Evolutionary conservation across 92 coral and sea anemone species (phyloP).

Genomic region (Micromussa lordhowensis): DNA sequence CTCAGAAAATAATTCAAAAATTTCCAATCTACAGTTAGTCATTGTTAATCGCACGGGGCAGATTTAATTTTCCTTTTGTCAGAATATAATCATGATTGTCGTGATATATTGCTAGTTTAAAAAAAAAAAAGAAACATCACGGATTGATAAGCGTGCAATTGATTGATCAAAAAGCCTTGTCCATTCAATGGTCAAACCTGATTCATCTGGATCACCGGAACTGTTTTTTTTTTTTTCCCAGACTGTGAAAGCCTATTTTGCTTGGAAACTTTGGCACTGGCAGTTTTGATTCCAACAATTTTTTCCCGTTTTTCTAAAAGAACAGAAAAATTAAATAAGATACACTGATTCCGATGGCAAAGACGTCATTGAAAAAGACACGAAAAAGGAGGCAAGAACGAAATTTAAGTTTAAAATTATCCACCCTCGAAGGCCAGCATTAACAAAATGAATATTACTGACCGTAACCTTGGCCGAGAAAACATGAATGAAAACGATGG

Average conservation of each 20-base stretch:
- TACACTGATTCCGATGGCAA: background rate
- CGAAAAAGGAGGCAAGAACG: background rate
- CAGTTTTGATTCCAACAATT: background rate
- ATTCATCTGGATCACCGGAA: background rate
- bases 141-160: background rate
- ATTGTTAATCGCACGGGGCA: conserved; percentile 7
- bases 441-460: background rate
- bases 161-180: background rate
- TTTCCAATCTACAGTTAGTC: background rate
- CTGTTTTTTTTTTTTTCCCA: background rate
- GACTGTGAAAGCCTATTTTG: background rate
- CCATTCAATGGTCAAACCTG: background rate
- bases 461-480: background rate
- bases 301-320: background rate
- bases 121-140: conserved; percentile 6
- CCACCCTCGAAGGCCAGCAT: background rate
- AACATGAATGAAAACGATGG: background rate
- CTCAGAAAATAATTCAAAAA: background rate
- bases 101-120: conserved; percentile 7
- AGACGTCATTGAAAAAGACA: background rate
- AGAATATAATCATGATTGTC: background rate
- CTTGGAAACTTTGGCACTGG: background rate
- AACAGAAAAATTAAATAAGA: background rate
- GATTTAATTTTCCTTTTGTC: conserved; percentile 12
- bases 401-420: background rate